These are phyloP conservation scores for Mellivora capensis DNA, from an alignment of 2,113 vertebrate genomes.

Conservation along the genomic window DNA sequence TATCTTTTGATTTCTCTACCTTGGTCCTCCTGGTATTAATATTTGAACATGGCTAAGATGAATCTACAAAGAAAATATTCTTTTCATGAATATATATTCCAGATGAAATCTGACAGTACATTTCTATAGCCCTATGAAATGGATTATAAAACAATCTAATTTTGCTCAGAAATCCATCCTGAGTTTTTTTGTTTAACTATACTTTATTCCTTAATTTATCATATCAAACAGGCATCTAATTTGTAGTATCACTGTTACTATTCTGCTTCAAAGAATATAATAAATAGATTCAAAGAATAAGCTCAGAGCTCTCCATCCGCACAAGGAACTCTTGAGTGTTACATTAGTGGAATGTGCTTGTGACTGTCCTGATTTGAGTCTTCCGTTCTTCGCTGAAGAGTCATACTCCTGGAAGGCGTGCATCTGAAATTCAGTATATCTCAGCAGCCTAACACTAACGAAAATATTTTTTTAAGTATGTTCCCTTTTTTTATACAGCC, in stretches of 20 bases:
- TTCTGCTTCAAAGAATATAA: not conserved
- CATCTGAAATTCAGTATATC: not conserved
- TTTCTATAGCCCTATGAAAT: not conserved
- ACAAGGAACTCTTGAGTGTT: not conserved
- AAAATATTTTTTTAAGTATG: not conserved
- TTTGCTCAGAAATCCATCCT: not conserved
- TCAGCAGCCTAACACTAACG: not conserved
- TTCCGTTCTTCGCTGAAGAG: not conserved
- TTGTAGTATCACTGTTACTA: not conserved
- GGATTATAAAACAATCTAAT: not conserved
- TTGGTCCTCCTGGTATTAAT: not conserved
- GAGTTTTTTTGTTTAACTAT: not conserved
- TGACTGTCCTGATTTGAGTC: not conserved
- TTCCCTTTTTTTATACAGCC: not conserved
- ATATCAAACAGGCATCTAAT: not conserved
- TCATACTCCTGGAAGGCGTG: not conserved
- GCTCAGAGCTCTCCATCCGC: not conserved
- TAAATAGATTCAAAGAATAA: slow-evolving; percentile 13
- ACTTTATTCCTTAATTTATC: not conserved
- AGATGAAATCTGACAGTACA: not conserved
- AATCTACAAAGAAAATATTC: not conserved
- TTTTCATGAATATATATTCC: not conserved
- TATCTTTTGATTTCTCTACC: not conserved
- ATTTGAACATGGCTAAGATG: not conserved
- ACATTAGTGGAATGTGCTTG: not conserved